These are phyloP conservation scores for Chrysemys picta DNA, from an alignment of 2,113 vertebrate species.

Conservation along the genomic window DNA sequence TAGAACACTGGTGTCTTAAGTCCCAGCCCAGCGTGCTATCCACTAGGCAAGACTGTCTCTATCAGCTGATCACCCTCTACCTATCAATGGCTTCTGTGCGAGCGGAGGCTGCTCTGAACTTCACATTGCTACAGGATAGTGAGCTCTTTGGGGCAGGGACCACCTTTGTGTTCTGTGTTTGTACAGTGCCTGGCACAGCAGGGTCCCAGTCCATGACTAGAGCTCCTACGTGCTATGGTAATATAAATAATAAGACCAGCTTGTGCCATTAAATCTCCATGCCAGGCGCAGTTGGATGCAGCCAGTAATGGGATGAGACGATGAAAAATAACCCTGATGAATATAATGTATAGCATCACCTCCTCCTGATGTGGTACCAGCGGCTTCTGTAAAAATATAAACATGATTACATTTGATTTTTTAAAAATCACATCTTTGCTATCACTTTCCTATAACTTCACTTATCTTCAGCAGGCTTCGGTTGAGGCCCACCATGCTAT, in stretches of 20 bases:
- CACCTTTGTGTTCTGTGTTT: not conserved
- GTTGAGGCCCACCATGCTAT: not conserved
- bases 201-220: not conserved
- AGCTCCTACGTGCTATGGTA: not conserved
- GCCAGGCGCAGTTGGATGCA: not conserved
- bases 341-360: not conserved
- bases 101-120: not conserved
- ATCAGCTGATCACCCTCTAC: not conserved
- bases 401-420: not conserved
- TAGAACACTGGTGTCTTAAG: no score
- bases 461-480: not conserved
- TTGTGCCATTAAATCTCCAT: not conserved
- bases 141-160: not conserved
- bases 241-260: not conserved
- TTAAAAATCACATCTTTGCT: not conserved
- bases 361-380: not conserved
- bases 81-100: not conserved
- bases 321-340: not conserved
- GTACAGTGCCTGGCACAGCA: not conserved
- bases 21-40: no score
- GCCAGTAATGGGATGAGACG: not conserved
- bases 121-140: not conserved
- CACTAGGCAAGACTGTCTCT: no score
- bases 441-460: not conserved
- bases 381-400: not conserved